Conservation (phyloP, 2,797 vertebrate species). For the Simalia tracyae region DNA sequence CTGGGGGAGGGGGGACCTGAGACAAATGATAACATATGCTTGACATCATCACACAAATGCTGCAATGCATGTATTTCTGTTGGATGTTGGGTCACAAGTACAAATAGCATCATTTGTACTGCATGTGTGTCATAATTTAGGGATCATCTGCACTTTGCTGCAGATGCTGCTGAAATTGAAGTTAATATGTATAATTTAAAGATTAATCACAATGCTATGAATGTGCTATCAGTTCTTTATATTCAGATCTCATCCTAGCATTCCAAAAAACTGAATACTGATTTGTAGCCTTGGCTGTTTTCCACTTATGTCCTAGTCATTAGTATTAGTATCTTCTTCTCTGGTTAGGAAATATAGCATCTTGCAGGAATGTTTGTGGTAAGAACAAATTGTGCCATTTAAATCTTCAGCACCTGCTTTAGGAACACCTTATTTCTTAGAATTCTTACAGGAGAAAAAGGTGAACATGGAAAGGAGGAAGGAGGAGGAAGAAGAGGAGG, state of each 20-base stretch:
- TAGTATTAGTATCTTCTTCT: not conserved
- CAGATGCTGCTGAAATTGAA: not conserved
- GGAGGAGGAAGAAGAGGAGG: too few species aligned
- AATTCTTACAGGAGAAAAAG: not conserved
- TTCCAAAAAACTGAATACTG: not conserved
- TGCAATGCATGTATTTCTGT: not conserved
- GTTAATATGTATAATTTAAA: not conserved
- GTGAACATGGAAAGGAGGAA: not conserved
- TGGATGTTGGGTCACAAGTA: not conserved
- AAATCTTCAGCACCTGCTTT: not conserved
- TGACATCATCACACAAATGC: not conserved
- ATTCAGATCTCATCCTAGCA: not conserved
- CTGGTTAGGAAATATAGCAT: not conserved
- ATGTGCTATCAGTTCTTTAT: not conserved
- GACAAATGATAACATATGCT: not conserved
- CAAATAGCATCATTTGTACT: not conserved
- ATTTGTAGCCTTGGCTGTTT: not conserved
- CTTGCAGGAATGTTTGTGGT: not conserved
- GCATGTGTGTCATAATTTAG: not conserved
- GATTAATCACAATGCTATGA: not conserved
- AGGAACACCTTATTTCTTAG: not conserved
- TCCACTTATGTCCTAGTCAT: not conserved
- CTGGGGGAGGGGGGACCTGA: not conserved
- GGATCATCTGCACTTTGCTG: not conserved
- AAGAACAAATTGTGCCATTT: not conserved